Conservation (phyloP, 2,113 vertebrate genomes). For the Alexandromys fortis region DNA sequence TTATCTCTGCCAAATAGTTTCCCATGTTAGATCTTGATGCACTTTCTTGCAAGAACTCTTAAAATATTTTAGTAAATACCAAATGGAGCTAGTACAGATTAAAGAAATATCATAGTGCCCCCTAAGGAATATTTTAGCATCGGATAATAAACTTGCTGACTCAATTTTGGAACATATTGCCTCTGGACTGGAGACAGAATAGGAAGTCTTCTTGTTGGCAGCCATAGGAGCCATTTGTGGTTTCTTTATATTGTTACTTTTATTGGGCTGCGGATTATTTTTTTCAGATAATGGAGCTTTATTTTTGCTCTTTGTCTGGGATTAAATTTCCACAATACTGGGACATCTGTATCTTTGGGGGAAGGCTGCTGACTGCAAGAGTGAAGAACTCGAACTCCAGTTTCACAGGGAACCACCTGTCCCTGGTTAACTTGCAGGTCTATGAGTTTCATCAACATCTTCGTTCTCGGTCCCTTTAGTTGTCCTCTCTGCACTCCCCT, state of each 20-base stretch:
- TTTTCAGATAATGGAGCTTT: conserved; percentile 58
- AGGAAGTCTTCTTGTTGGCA: neutral
- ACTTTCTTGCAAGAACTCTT: conserved; percentile 61
- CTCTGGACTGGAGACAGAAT: neutral
- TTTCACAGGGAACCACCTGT: conserved; percentile 10
- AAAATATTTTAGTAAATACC: conserved; percentile 54
- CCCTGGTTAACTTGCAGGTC: conserved; percentile 45
- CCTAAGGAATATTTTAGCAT: conserved; percentile 54
- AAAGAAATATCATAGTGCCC: conserved; percentile 48
- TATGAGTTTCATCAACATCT: conserved; percentile 48
- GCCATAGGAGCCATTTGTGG: conserved; percentile 41
- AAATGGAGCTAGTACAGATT: conserved; percentile 49
- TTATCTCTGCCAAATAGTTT: conserved; percentile 65
- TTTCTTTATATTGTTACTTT: conserved; percentile 41
- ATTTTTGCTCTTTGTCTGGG: conserved; percentile 67
- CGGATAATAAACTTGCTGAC: conserved; percentile 36
- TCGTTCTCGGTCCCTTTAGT: neutral
- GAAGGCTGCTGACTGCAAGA: conserved; percentile 64
- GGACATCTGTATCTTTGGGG: conserved; percentile 60
- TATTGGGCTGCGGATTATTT: conserved; percentile 38
- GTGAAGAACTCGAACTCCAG: conserved; percentile 65
- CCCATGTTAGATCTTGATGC: conserved; percentile 40
- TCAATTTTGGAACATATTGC: conserved; percentile 15
- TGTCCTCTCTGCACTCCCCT: neutral
- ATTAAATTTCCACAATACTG: conserved; percentile 54